Evolutionary conservation across 2,797 vertebrate species (phyloP).

Genomic region (Xenops minutus): DNA sequence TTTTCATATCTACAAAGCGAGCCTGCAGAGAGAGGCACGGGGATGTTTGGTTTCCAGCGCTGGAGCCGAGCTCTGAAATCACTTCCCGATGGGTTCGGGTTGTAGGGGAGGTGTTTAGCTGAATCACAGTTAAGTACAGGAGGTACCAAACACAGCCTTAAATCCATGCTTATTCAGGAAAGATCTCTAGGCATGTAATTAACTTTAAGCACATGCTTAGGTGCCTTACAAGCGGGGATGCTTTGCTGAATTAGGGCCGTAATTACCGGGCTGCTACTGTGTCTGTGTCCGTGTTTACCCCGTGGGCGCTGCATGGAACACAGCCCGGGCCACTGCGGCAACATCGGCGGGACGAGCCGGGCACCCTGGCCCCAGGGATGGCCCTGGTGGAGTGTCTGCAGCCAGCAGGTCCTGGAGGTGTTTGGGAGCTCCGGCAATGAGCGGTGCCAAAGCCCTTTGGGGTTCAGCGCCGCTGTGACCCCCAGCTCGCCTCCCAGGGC

Average conservation of each 20-base stretch:
- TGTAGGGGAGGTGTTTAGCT: background rate
- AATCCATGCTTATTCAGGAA: background rate
- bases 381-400: background rate
- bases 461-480: rapidly evolving
- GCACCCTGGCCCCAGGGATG: background rate
- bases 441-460: rapidly evolving
- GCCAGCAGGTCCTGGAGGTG: background rate
- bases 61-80: background rate
- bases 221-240: background rate
- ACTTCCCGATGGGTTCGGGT: background rate
- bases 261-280: background rate
- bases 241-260: background rate
- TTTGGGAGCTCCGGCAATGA: background rate
- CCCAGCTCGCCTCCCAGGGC: rapidly evolving
- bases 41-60: background rate
- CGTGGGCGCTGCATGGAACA: background rate
- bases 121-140: background rate
- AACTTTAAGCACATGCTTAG: background rate
- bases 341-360: rapidly evolving
- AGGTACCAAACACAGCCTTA: background rate
- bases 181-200: background rate
- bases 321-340: background rate
- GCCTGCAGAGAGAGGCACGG: background rate
- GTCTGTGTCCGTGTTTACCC: background rate
- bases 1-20: background rate